Conservation (phyloP, 2,113 vertebrate genomes). For the Anseranas semipalmata region DNA sequence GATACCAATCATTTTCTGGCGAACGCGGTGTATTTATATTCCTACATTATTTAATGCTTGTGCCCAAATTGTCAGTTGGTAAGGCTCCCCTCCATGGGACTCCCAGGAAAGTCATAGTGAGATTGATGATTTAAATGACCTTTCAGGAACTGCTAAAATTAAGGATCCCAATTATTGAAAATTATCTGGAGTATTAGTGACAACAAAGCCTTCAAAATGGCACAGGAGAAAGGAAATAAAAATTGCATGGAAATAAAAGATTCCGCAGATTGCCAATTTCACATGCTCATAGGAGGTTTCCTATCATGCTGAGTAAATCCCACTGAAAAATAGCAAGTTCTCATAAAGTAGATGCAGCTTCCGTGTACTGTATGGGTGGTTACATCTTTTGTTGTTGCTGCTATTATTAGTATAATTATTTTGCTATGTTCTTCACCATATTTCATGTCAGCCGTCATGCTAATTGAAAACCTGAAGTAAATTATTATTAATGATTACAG, state of each 20-base stretch:
- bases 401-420: not conserved
- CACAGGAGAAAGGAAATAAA: not conserved
- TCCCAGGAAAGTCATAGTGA: not conserved
- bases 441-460: not conserved
- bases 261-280: not conserved
- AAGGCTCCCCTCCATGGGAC: not conserved
- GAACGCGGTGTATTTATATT: not conserved
- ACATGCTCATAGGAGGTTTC: not conserved
- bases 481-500: not conserved
- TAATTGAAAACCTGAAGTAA: not conserved
- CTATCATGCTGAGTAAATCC: not conserved
- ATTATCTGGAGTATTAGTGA: not conserved
- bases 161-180: not conserved
- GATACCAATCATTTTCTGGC: not conserved
- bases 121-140: not conserved
- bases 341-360: not conserved
- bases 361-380: not conserved
- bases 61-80: not conserved
- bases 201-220: not conserved
- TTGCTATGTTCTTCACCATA: not conserved
- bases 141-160: not conserved
- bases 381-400: not conserved
- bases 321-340: not conserved
- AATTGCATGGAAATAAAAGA: not conserved
- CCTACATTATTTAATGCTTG: not conserved